A percentile compares a stretch with the other conserved stretches of the same genome.
These are phyloP conservation scores for Fragum fragum DNA, from an alignment of 2,888 invertebrate species.

Conservation along the genomic window DNA sequence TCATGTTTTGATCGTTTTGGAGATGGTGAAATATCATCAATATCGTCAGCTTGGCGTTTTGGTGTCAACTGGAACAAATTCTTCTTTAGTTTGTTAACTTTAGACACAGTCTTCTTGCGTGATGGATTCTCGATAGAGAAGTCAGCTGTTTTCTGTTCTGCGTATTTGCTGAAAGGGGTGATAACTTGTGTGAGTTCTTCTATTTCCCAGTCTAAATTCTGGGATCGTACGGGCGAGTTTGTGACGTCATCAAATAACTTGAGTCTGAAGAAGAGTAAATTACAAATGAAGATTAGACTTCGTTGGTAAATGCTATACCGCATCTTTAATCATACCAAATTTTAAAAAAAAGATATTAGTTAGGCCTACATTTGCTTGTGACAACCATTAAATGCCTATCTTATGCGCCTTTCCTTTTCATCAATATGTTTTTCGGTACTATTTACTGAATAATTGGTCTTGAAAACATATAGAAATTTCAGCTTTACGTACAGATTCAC, in stretches of 20 bases:
- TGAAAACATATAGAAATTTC: too few relatives aligned
- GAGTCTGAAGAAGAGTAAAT: conserved; percentile 29
- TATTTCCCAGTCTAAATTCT: conserved; percentile 18
- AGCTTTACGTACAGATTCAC: too few relatives aligned
- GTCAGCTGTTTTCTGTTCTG: conserved; percentile 31
- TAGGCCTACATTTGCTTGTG: too few relatives aligned
- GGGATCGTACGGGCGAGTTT: conserved; percentile 23
- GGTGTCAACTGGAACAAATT: conserved; percentile 32
- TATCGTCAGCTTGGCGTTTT: conserved; percentile 46
- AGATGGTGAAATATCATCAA: conserved; percentile 3
- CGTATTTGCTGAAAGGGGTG: conserved; percentile 30
- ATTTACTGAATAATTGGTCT: too few relatives aligned
- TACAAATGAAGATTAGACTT: too few relatives aligned
- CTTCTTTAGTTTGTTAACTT: conserved; percentile 32
- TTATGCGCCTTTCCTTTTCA: too few relatives aligned
- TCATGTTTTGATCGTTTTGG: background rate
- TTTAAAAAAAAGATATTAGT: too few relatives aligned
- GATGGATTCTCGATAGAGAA: conserved; percentile 10
- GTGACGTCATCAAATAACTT: conserved; percentile 26
- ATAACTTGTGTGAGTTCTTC: background rate
- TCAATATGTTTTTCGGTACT: too few relatives aligned
- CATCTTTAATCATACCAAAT: too few relatives aligned
- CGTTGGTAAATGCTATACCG: too few relatives aligned
- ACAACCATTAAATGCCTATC: too few relatives aligned
- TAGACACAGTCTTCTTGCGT: background rate